Base-by-base conservation (phyloP, 2,113 vertebrate species). In the Naja naja region DNA sequence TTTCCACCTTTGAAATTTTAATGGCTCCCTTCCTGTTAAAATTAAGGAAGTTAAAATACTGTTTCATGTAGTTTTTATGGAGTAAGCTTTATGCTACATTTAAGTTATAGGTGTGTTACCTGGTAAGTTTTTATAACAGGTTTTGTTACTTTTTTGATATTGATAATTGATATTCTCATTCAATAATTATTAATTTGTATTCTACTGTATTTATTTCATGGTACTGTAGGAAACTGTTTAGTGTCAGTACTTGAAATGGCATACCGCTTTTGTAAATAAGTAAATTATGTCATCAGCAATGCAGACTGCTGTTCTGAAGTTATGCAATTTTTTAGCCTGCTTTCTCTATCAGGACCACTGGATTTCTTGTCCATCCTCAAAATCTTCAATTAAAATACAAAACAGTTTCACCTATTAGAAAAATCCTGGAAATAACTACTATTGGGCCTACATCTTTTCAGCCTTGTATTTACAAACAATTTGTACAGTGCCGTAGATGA, bases 401-500 rank as follows among this genome's bases (percentile, higher is more conserved):
- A 81, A 30, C 34, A 58, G 18, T 91, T 91, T 91, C n/a, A 54
- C 6, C 53, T 88, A 88, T 34, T 49, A 58, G 58, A 47, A 30
- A 85, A 89, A 88, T 52, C 11, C 8, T 88, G 12, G 5, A 88
- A 88, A 88, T 7, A 39, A 52, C 39, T 58, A 23, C 23, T 81
- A 52, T 11, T n/a, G 47, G 69, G 45, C 88, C 53, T 90, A 9
- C 30, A 93, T 92, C 9, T 90, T 90, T 87, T 60, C 58, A n/a
- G 0, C 89, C 69, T 91, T 93, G 54, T 89, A 9, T 49, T 95
- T 90, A 14, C 81, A 54, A 87, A 87, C 87, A 54, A 34, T 56
- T 43, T 93, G 4, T 91, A 0, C 1, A 0, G 0, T 8, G 0
- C 1, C 0, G 0, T 10, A 0, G 74, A 93, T 52, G 2, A 95